These are phyloP conservation scores for Babyrousa celebensis DNA, from an alignment of 2,797 vertebrate genomes.

Conservation along the genomic window DNA sequence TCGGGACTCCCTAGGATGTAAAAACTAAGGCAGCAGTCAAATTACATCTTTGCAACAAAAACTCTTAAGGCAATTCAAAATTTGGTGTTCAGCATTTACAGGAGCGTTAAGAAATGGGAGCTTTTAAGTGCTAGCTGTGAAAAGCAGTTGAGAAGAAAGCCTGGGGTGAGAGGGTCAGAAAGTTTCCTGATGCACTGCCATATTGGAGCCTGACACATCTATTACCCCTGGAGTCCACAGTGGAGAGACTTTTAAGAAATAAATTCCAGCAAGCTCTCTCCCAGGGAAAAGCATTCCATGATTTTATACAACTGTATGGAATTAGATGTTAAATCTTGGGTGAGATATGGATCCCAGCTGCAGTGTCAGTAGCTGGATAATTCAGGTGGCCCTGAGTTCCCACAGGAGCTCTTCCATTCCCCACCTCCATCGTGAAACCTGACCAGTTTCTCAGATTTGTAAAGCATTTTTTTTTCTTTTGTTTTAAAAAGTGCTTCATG, in stretches of 20 bases:
- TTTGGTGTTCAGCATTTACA: neutral
- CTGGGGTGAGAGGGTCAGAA: neutral
- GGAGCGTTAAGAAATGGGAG: neutral
- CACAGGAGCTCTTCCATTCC: neutral
- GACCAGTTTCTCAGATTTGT: neutral
- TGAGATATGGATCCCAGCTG: neutral
- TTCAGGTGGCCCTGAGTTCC: neutral
- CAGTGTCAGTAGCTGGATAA: neutral
- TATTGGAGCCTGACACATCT: neutral
- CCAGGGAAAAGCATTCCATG: constrained; percentile 6
- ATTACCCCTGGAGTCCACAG: neutral
- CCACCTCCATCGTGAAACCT: neutral
- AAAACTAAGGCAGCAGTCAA: neutral
- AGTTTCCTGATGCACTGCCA: neutral
- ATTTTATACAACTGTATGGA: constrained; percentile 10
- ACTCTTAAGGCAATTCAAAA: neutral
- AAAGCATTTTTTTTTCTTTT: neutral
- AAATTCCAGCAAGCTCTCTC: constrained; percentile 44
- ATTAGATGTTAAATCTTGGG: constrained; percentile 43
- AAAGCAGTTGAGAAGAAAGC: neutral
- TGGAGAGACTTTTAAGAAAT: constrained; percentile 43
- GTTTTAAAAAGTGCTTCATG: neutral
- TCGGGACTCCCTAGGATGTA: neutral
- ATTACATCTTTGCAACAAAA: neutral
- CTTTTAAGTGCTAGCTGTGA: neutral